Base-by-base conservation (phyloP, 2,113 vertebrate species). In the Nipponia nippon region DNA sequence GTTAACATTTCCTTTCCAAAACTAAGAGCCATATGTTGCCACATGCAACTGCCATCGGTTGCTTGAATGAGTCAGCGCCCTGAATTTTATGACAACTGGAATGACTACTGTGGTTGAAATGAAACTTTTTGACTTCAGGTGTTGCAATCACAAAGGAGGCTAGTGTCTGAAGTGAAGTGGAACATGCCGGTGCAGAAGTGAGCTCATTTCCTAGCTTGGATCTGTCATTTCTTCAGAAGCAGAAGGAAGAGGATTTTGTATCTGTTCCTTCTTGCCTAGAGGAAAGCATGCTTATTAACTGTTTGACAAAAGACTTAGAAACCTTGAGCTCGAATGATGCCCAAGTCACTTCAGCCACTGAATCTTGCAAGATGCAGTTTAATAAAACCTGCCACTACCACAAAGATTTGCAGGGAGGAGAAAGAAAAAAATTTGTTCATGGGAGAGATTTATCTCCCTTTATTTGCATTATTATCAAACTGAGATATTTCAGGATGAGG, bases 221-320 rank as follows among this genome's bases (percentile, higher is more conserved):
- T 83, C 82, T 87, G 71, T 46, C 44, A 6, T 85, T 95, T 89
- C 79, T 96, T 96, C 94, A 87, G 92, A 62, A 89, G 42, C 77
- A 87, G 38, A 85, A 93, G 62, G 73, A 93, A 85, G 81, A 87
- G 30, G 71, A 80, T 91, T 94, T 90, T 5, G 2, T 53, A 82
- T 93, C 91, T 91, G 49, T 72, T 92, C 56, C 58, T 91, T 89
- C 80, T 87, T 59, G 72, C 83, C 76, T 76, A 10, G 50, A 87
- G 61, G 69, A 93, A 77, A 76, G 55, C 63, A 53, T 2, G 2
- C 55, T 61, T 65, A 47, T 36, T 42, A 77, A 47, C 53, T 18
- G 12, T 30, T 87, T 81, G 76, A 71, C 62, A 83, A 69, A 94
- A 61, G 40, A 12, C 38, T 72, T 46, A 29, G 44, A 71, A 83